Percentiles rank a stretch among this genome's conserved stretches.
phyloP scores from a whole-genome alignment of 1,140 invertebrate species.

The Periplaneta americana region DNA sequence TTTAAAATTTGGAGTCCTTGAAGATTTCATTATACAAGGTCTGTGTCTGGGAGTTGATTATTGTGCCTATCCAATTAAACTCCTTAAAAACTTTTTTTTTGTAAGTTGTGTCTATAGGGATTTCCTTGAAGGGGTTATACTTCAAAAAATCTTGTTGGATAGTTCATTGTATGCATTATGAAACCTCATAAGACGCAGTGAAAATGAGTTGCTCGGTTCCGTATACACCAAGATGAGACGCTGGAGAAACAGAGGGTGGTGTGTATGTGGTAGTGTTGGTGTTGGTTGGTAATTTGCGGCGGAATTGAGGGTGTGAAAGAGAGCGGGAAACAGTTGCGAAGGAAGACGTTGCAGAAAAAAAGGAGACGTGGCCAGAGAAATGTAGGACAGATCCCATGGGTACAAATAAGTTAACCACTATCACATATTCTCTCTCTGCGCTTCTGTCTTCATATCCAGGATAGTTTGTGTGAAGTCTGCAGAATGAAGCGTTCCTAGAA shows the following conservation, averaged over 20 bases:
- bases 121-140: not conserved
- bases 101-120: no score
- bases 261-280: not conserved
- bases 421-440: no score
- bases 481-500: not conserved
- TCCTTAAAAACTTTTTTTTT: no score
- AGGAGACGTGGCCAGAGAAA: not conserved
- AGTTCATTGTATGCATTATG: not conserved
- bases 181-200: no score
- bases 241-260: no score
- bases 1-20: no score
- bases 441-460: not conserved
- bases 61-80: no score
- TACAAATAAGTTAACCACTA: no score
- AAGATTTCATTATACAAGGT: no score
- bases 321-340: not conserved
- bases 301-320: not conserved
- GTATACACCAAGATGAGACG: not conserved
- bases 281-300: not conserved
- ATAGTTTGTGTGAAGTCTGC: not conserved
- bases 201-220: not conserved
- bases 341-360: not conserved
- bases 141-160: not conserved
- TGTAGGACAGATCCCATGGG: not conserved
- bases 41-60: no score